A percentile compares a stretch with the other conserved stretches of the same genome.
These are phyloP conservation scores for Caenorhabditis sulstoni DNA, from an alignment of 2,888 invertebrate genomes.

Conservation along the genomic window DNA sequence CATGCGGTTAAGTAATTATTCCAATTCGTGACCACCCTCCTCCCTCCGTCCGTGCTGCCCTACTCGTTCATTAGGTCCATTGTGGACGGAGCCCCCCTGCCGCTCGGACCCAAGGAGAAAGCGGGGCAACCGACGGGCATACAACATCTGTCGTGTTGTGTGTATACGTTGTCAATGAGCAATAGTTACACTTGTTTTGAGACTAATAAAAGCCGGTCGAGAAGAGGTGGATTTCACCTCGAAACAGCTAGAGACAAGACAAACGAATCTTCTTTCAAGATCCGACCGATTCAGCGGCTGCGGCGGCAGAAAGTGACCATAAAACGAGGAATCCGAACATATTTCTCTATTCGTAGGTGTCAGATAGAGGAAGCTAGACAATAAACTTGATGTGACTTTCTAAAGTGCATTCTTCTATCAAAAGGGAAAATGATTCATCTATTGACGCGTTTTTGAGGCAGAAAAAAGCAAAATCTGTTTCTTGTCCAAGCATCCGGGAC, in stretches of 20 bases:
- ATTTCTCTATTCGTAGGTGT: slow-evolving; percentile 21
- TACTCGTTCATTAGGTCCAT: slow-evolving; percentile 56
- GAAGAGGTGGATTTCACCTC: slow-evolving; percentile 22
- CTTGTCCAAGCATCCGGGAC: not conserved
- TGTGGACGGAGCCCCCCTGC: slow-evolving; percentile 38
- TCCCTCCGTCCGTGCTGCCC: not conserved
- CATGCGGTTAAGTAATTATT: slow-evolving; percentile 56
- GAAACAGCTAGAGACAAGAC: not conserved
- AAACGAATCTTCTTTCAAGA: not conserved
- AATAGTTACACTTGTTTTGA: slow-evolving; percentile 58
- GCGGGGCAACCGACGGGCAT: slow-evolving; percentile 33
- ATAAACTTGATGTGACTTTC: slow-evolving; percentile 54
- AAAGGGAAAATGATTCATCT: slow-evolving; percentile 15
- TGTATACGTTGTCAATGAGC: slow-evolving; percentile 57
- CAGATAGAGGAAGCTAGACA: slow-evolving; percentile 28
- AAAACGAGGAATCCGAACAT: slow-evolving; percentile 26
- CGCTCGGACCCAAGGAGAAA: slow-evolving; percentile 4
- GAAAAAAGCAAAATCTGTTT: not conserved
- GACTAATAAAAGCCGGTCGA: slow-evolving; percentile 38
- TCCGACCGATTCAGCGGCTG: slow-evolving; percentile 3
- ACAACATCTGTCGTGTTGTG: slow-evolving; percentile 60
- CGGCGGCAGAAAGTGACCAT: slow-evolving; percentile 30
- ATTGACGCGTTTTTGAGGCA: slow-evolving; percentile 6
- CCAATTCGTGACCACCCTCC: slow-evolving; percentile 53
- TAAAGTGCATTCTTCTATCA: slow-evolving; percentile 25